Evolutionary conservation across 2,888 invertebrate genomes (phyloP).

Genomic region (Caenorhabditis wallacei): DNA sequence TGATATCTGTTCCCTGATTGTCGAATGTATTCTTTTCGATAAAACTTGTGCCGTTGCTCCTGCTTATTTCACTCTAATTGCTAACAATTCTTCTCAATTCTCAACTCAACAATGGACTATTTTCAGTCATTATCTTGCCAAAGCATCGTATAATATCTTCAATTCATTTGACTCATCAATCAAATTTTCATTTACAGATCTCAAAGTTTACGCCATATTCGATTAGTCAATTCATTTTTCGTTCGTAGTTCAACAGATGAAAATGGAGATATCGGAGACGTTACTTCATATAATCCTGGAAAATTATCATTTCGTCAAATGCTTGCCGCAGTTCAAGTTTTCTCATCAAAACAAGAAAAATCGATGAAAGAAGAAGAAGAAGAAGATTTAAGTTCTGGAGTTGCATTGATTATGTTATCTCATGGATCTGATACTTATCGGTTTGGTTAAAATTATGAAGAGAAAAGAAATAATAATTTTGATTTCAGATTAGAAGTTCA

Average conservation of each 20-base stretch:
- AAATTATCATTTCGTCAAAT: slow-evolving; percentile 56
- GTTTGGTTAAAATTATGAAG: neutral
- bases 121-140: slow-evolving; percentile 24
- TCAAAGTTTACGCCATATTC: slow-evolving; percentile 90
- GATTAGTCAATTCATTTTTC: slow-evolving; percentile 93
- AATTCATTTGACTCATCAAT: neutral
- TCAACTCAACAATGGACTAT: slow-evolving; percentile 53
- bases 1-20: slow-evolving; percentile 68
- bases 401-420: slow-evolving; percentile 53
- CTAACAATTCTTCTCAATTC: slow-evolving; percentile 38
- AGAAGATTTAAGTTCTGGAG: slow-evolving; percentile 40
- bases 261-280: slow-evolving; percentile 85
- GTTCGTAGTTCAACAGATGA: slow-evolving; percentile 94
- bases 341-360: slow-evolving; percentile 45
- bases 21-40: slow-evolving; percentile 67
- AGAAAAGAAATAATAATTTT: neutral
- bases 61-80: slow-evolving; percentile 61
- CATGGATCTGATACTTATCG: slow-evolving; percentile 58
- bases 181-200: slow-evolving; percentile 84
- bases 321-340: slow-evolving; percentile 51
- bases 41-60: slow-evolving; percentile 63
- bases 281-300: slow-evolving; percentile 61
- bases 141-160: slow-evolving; percentile 32
- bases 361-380: slow-evolving; percentile 30
- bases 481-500: slow-evolving; percentile 48